Evolutionary conservation across 30 jellyfish, hydroid and myxozoan species (phyloP).

Genomic region (Hydractinia symbiolongicarpus): DNA sequence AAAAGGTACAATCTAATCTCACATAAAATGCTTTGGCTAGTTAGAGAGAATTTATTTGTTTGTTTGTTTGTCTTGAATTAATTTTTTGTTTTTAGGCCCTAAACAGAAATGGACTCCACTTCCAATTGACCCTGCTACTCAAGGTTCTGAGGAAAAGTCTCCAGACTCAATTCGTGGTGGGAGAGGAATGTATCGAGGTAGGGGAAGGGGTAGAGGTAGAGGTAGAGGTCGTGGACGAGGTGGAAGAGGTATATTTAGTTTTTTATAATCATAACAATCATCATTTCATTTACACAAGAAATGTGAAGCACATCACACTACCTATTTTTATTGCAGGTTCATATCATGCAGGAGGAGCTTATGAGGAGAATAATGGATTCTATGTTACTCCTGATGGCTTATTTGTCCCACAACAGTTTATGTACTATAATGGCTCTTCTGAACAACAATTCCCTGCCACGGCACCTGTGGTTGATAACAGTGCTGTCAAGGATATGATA

Average conservation of each 20-base stretch:
- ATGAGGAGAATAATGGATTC: conserved; percentile 28
- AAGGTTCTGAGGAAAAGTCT: conserved; percentile 49
- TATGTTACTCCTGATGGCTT: conserved; percentile 78
- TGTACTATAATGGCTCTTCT: conserved; percentile 40
- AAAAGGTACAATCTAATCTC: conserved; percentile 21
- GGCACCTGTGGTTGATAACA: conserved; percentile 48
- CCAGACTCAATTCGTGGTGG: conserved; percentile 52
- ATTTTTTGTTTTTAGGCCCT: conserved; percentile 38
- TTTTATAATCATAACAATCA: too few species aligned
- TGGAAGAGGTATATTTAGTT: conserved; percentile 69
- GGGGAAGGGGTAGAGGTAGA: conserved; percentile 88
- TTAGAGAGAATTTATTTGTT: not conserved
- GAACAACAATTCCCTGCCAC: conserved; percentile 28
- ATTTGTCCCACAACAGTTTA: conserved; percentile 75
- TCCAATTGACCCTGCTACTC: conserved; percentile 77
- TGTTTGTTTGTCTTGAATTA: not conserved
- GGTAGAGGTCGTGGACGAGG: conserved; percentile 94
- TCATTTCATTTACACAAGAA: not conserved
- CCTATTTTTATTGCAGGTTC: not conserved
- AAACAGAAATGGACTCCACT: conserved; percentile 90
- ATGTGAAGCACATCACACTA: not conserved
- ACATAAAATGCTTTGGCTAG: conserved; percentile 15
- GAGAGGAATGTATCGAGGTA: conserved; percentile 31
- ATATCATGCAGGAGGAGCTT: not conserved
- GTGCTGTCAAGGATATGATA: conserved; percentile 53